These are phyloP conservation scores for Mohoua ochrocephala DNA, from an alignment of 2,113 vertebrate species.

Conservation along the genomic window DNA sequence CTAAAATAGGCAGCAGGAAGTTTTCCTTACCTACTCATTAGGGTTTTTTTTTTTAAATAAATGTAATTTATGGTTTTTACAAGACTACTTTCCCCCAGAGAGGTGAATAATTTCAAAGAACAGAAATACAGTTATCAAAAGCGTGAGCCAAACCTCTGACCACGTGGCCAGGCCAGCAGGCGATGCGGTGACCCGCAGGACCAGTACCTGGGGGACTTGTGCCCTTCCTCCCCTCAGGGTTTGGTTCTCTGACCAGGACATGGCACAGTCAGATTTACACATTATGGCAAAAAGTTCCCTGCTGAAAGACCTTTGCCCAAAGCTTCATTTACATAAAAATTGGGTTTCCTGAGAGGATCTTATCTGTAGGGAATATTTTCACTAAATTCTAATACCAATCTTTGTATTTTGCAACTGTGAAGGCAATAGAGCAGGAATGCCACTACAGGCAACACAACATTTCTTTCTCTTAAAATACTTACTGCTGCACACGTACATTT, in stretches of 20 bases:
- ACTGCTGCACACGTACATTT: neutral
- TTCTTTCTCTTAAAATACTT: neutral
- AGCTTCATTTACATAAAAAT: neutral
- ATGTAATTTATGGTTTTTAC: neutral
- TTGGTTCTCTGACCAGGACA: neutral
- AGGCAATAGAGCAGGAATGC: neutral
- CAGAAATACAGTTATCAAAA: neutral
- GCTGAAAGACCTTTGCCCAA: neutral
- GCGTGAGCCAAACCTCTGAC: neutral
- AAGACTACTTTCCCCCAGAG: neutral
- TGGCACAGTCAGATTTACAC: neutral
- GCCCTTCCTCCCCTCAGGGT: neutral
- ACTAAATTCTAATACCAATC: neutral
- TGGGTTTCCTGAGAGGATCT: neutral
- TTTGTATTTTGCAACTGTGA: neutral
- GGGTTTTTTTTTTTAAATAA: neutral
- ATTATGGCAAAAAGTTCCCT: neutral
- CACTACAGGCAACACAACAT: neutral
- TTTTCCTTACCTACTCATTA: neutral
- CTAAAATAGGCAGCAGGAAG: neutral
- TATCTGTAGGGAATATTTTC: neutral
- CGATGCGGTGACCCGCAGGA: accelerated
- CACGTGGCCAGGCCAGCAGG: neutral
- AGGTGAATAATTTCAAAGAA: neutral
- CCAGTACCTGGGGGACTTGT: neutral